Evolutionary conservation across 2,797 vertebrate species (phyloP).

Genomic region (Neostethus bicornis): DNA sequence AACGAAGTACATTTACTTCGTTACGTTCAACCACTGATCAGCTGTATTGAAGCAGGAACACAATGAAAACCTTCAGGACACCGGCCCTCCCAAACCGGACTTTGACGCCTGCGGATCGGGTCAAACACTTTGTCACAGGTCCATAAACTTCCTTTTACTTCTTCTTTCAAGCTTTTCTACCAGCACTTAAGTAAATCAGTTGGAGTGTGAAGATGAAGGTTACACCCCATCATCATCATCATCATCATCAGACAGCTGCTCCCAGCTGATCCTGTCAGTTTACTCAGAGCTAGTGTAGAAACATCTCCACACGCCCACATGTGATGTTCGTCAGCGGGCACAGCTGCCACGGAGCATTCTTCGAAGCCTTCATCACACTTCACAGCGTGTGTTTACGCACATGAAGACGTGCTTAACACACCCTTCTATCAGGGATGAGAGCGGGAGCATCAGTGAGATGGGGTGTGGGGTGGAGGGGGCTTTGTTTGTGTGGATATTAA

Average conservation of each 20-base stretch:
- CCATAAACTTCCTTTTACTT: too few species aligned
- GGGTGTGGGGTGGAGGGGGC: too few species aligned
- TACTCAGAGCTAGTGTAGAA: slow-evolving; percentile 23
- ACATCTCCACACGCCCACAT: slow-evolving; percentile 43
- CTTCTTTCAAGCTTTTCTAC: too few species aligned
- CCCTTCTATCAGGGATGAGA: slow-evolving; percentile 24
- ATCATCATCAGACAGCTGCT: slow-evolving; percentile 32
- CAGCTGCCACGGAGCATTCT: slow-evolving; percentile 31
- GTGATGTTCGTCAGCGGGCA: slow-evolving; percentile 26
- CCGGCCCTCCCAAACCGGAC: too few species aligned
- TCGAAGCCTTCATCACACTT: slow-evolving; percentile 22
- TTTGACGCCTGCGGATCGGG: too few species aligned
- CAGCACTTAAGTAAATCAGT: background rate
- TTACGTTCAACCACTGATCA: too few species aligned
- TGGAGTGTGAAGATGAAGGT: background rate
- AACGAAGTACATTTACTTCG: too few species aligned
- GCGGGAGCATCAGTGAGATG: slow-evolving; percentile 16
- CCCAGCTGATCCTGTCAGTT: slow-evolving; percentile 47
- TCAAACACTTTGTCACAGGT: too few species aligned
- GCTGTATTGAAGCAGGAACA: too few species aligned
- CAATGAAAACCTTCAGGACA: too few species aligned
- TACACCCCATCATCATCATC: background rate
- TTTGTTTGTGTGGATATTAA: slow-evolving; percentile 26
- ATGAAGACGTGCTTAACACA: slow-evolving; percentile 22
- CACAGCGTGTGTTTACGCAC: slow-evolving; percentile 13